Evolutionary conservation across 2,113 vertebrate species (phyloP).

Genomic region (Philantomba maxwellii): DNA sequence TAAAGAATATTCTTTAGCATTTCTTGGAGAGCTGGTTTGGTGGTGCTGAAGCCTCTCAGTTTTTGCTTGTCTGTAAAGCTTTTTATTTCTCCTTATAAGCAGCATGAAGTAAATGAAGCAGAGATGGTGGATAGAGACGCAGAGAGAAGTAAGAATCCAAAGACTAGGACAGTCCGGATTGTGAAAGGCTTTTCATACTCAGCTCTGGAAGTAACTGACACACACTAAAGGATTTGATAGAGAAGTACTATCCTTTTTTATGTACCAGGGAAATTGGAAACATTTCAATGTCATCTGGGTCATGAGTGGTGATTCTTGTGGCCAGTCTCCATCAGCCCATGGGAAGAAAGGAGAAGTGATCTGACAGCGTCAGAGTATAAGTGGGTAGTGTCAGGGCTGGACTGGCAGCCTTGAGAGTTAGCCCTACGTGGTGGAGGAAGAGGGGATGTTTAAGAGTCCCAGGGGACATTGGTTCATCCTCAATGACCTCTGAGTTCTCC

Average conservation of each 20-base stretch:
- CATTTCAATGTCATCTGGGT: neutral
- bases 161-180: neutral
- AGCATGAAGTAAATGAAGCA: neutral
- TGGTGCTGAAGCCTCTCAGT: too few species aligned
- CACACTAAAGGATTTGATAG: neutral
- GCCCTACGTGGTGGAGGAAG: rapidly evolving
- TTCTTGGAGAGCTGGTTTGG: too few species aligned
- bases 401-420: neutral
- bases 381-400: rapidly evolving
- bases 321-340: neutral
- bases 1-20: too few species aligned
- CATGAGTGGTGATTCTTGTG: too few species aligned
- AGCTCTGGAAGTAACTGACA: neutral
- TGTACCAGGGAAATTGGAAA: too few species aligned
- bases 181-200: neutral
- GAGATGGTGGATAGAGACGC: neutral
- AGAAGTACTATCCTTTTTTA: neutral
- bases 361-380: rapidly evolving
- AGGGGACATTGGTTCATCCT: neutral
- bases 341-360: neutral
- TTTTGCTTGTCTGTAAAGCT: too few species aligned
- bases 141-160: neutral
- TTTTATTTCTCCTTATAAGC: neutral
- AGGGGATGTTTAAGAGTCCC: neutral
- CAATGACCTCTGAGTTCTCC: neutral